Evolutionary conservation across 2,797 vertebrate genomes (phyloP).

Genomic region (Acrocephalus scirpaceus): DNA sequence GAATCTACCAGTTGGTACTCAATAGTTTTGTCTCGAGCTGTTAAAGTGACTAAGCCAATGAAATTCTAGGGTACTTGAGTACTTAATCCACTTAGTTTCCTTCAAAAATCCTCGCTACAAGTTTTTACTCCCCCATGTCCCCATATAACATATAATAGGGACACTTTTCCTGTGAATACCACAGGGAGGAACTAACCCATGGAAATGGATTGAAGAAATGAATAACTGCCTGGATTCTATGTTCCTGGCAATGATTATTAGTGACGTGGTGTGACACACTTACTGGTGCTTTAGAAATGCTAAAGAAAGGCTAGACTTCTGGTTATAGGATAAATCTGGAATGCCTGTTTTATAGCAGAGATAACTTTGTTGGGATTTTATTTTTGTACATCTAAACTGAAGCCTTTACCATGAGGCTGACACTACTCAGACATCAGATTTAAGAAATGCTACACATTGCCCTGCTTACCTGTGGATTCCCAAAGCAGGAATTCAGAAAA

Average conservation of each 20-base stretch:
- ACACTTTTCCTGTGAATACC: background rate
- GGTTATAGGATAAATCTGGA: background rate
- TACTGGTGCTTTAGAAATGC: background rate
- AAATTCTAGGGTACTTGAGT: background rate
- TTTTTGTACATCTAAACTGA: background rate
- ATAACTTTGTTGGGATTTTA: background rate
- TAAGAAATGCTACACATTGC: background rate
- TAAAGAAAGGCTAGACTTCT: background rate
- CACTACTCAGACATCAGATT: background rate
- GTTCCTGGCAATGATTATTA: background rate
- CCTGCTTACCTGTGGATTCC: background rate
- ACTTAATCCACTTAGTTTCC: background rate
- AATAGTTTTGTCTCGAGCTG: background rate
- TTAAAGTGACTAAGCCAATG: slow-evolving; percentile 7
- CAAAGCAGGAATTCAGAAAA: background rate
- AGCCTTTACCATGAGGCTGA: background rate
- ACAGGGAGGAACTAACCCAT: background rate
- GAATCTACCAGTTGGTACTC: background rate
- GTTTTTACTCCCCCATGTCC: background rate
- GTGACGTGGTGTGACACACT: background rate
- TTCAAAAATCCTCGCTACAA: background rate
- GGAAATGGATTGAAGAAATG: background rate
- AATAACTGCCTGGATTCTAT: background rate
- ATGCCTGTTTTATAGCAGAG: background rate
- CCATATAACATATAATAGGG: background rate